These are phyloP conservation scores for Folsomia candida DNA, from an alignment of 2,888 invertebrate species.

Conservation along the genomic window DNA sequence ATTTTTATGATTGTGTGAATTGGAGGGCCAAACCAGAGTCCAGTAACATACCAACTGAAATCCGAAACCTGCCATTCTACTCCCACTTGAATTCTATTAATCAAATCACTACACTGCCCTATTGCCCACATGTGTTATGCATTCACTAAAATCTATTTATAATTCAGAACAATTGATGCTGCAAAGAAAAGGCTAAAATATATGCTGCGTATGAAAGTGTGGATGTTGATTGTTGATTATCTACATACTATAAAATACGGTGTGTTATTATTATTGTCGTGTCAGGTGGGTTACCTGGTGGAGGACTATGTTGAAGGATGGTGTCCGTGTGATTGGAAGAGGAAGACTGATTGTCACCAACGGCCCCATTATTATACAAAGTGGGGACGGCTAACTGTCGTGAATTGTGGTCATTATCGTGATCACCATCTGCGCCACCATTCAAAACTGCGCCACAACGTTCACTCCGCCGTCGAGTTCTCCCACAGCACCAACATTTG, in stretches of 20 bases:
- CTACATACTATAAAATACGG: background rate
- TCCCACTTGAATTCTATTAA: no score
- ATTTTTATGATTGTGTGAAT: no score
- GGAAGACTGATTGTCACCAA: slow-evolving; percentile 16
- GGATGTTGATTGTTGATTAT: background rate
- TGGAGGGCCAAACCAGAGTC: no score
- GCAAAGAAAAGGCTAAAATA: background rate
- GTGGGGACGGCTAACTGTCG: background rate
- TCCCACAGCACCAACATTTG: slow-evolving; percentile 33
- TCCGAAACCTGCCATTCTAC: no score
- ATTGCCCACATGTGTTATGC: no score
- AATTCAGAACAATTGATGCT: background rate
- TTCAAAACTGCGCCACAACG: slow-evolving; percentile 2
- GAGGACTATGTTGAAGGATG: slow-evolving; percentile 14
- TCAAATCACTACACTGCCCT: no score
- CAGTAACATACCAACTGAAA: no score
- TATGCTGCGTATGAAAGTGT: background rate
- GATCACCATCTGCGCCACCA: background rate
- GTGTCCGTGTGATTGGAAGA: background rate
- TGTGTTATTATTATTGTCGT: background rate
- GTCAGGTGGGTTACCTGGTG: slow-evolving; percentile 13
- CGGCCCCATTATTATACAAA: background rate
- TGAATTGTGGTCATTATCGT: background rate
- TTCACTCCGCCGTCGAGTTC: slow-evolving; percentile 6
- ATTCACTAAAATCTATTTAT: no score